Evolutionary conservation across 2,797 vertebrate genomes (phyloP), one percentile per base, ranked within the genome.

Genomic region (Aythya fuligula): DNA sequence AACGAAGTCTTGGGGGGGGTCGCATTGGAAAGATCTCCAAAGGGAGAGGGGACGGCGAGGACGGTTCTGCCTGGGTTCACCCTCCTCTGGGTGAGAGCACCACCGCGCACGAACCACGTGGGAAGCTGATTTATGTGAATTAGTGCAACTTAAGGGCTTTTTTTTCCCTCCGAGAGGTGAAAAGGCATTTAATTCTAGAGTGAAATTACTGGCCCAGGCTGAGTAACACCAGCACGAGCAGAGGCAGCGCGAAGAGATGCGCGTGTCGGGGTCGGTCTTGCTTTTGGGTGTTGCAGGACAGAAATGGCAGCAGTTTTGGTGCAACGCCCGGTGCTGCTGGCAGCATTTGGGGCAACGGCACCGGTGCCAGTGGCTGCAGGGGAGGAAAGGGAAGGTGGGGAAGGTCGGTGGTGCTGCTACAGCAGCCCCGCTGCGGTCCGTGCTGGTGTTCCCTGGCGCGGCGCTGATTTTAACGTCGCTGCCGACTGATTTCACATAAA

Each of bases 91-190:
- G 0, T 1, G 49, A 0, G 0, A 70, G 9, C 83, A 64, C 43
- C 0, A 0, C 3, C 2, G 10, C 3, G 0, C 56, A 61, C 34
- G 3, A 21, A 24, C 51, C 24, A 28, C 3, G 1, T 6, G 1
- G 0, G 25, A 47, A 79, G 60, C 0, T 0, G 0, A 41, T 41
- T 41, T 41, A 41, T 16, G 45, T 5, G 8, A n/a, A 56, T 60
- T 32, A 47, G 61, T 61, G 30, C 11, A 2, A 45, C 80, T 62
- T 18, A 10, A 51, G 13, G 13, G 8, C 19, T 61, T 27, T 30
- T 27, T 14, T 8, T 45, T 5, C 43, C 17, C 8, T 11, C 11
- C 0, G 0, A 18, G 27, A 57, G 16, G n/a, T 10, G 2, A 39
- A 85, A 85, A 54, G 34, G 32, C 11, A 1, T 73, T 83, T 61